Evolutionary conservation across 2,113 vertebrate species (phyloP).

Genomic region (Myrmophylax atrothorax): DNA sequence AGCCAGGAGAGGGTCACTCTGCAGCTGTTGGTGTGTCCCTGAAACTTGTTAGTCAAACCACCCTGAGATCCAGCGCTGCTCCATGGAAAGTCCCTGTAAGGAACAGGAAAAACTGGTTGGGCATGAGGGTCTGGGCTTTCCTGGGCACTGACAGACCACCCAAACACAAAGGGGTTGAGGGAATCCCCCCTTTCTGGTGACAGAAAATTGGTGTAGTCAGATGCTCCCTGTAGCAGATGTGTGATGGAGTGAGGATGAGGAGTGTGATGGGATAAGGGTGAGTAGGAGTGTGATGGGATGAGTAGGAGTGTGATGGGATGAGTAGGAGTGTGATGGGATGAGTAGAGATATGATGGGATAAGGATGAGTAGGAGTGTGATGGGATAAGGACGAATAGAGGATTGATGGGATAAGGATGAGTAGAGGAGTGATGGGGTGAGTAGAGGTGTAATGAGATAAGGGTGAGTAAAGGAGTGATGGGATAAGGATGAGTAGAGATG

Average conservation of each 20-base stretch:
- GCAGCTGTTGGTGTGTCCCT: not conserved
- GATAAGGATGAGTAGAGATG: no score
- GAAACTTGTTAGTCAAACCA: accelerated
- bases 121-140: accelerated
- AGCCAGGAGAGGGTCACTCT: not conserved
- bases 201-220: accelerated
- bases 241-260: no score
- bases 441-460: no score
- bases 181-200: not conserved
- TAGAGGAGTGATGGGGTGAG: no score
- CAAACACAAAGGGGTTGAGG: not conserved
- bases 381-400: no score
- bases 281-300: no score
- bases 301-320: no score
- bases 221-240: not conserved
- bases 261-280: not conserved
- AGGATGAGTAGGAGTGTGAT: no score
- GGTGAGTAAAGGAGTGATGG: no score
- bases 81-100: accelerated
- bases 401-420: no score
- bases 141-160: not conserved
- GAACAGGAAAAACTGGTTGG: accelerated
- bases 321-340: not conserved
- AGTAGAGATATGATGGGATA: no score
- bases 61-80: not conserved